Base-by-base conservation (phyloP, 2,113 vertebrate species). In the Rousettus leschenaultii region DNA sequence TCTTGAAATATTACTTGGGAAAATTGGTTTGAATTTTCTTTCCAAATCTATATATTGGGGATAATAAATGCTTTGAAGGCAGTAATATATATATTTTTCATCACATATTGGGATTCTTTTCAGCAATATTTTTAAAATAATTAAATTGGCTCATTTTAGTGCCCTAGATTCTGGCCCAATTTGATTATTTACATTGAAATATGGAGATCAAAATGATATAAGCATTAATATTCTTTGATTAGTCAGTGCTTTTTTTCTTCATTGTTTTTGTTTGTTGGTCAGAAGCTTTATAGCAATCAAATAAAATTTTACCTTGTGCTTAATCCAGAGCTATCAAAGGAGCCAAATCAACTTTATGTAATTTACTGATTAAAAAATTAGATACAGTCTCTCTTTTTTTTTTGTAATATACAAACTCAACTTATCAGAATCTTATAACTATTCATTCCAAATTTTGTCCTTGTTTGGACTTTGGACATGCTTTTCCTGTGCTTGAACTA, bases 111-210 rank as follows among this genome's bases (percentile, higher is more conserved):
- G 75, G 22, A 83, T 70, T 92, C 38, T 94, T 93, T 91, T 68
- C n/a, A 33, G 40, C 66, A 83, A 15, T 73, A 91, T 95, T 91
- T 96, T 94, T 26, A 28, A 95, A 96, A 71, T 88, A 96, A 97
- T 97, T 96, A 95, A 96, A 80, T 96, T 96, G 93, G 85, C 61
- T 94, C 82, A 57, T 43, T 97, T 89, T 86, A 48, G 40, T 95
- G 88, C 19, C 74, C 88, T 93, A 91, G 65, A 91, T 96, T 91
- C 71, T 95, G 65, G 10, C 33, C 38, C 15, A 16, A 26, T 91
- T 80, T 95, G 53, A 68, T 92, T 84, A 89, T 80, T 90, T 87
- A 78, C 53, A 85, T n/a, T 78, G 87, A 97, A 94, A 85, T 77
- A 68, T 16, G 71, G 24, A 96, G 7, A 91, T 65, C 2, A 71